These are phyloP conservation scores for Mallateleia sp. DNA, from an alignment of 2,888 invertebrate genomes.

Conservation along the genomic window DNA sequence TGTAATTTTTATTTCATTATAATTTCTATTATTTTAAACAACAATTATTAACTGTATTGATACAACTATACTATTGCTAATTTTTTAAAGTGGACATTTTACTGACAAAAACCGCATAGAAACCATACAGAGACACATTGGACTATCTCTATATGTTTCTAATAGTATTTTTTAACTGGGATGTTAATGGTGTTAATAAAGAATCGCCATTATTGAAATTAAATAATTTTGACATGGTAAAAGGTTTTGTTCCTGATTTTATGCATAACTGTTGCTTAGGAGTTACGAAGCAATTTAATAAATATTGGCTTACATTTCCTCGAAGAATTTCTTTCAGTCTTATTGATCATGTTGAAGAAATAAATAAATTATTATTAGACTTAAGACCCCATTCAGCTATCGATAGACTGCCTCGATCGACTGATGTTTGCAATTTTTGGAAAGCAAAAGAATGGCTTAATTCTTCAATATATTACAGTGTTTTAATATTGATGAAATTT, in stretches of 20 bases:
- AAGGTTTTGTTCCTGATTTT: conserved; percentile 22
- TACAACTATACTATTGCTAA: too few relatives aligned
- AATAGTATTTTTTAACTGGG: too few relatives aligned
- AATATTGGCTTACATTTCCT: conserved; percentile 38
- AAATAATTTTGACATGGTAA: conserved; percentile 1
- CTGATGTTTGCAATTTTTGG: conserved; percentile 23
- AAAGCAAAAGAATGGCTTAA: conserved; percentile 48
- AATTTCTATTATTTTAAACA: too few relatives aligned
- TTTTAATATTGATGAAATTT: conserved; percentile 21
- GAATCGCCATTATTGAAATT: not conserved
- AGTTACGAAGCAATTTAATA: conserved; percentile 2
- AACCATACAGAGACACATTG: too few relatives aligned
- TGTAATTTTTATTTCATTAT: too few relatives aligned
- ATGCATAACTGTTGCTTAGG: conserved; percentile 25
- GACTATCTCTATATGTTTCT: too few relatives aligned
- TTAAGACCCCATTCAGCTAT: conserved; percentile 24
- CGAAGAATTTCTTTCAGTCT: not conserved
- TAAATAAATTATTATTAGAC: conserved; percentile 5
- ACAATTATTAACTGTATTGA: too few relatives aligned
- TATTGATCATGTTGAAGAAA: not conserved
- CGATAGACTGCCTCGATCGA: conserved; percentile 28
- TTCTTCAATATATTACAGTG: conserved; percentile 50
- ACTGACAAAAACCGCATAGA: too few relatives aligned
- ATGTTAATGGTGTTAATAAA: not conserved
- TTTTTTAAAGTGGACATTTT: too few relatives aligned